These are phyloP conservation scores for Caenorhabditis macrosperma DNA, from an alignment of 2,888 invertebrate genomes.

Conservation along the genomic window DNA sequence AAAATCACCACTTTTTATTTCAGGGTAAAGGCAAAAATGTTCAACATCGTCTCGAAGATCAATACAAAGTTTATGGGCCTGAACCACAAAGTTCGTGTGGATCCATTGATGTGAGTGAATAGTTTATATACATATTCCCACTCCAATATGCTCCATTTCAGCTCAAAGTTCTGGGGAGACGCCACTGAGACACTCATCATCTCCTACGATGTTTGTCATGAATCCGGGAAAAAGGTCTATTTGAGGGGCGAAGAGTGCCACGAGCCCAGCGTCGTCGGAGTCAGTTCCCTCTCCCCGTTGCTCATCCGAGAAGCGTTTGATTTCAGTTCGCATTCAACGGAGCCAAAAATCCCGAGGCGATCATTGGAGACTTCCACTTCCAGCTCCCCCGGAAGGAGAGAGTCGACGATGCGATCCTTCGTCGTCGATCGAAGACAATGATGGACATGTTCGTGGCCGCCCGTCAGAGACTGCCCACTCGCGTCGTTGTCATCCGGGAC, in stretches of 20 bases:
- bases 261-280: constrained; percentile 58
- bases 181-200: constrained; percentile 5
- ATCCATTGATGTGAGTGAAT: background rate
- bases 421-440: constrained; percentile 54
- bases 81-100: background rate
- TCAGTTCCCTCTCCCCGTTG: background rate
- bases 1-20: too few species aligned
- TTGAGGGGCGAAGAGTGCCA: constrained; percentile 9
- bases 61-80: too few species aligned
- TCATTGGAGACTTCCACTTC: constrained; percentile 67
- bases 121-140: background rate
- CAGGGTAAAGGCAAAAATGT: too few species aligned
- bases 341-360: constrained; percentile 37
- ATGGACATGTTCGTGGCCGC: constrained; percentile 27
- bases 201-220: constrained; percentile 63
- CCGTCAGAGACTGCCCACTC: constrained; percentile 41
- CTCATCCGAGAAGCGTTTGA: background rate
- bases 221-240: constrained; percentile 15
- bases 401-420: constrained; percentile 53
- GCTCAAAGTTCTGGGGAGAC: constrained; percentile 9
- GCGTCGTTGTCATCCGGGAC: constrained; percentile 62
- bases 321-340: constrained; percentile 63
- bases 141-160: background rate
- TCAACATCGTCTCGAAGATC: too few species aligned
- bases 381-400: constrained; percentile 58